Evolutionary conservation across 23 tunicate species (phyloP).

Genomic region (Diplosoma virens): DNA sequence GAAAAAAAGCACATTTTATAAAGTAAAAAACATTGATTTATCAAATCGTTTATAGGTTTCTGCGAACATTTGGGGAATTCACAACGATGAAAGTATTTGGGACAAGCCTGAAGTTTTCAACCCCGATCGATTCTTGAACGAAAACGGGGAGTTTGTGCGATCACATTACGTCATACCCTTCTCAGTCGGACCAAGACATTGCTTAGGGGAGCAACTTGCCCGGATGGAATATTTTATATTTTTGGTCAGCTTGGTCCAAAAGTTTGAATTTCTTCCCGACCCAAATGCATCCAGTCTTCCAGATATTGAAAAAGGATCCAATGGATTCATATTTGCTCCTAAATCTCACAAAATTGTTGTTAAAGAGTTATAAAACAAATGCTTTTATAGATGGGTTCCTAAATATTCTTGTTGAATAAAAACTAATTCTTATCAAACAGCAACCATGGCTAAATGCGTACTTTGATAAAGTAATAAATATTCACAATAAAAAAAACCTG

Average conservation of each 20-base stretch:
- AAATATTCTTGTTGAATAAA: too few relatives aligned
- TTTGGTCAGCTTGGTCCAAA: background rate
- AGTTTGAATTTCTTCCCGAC: constrained; percentile 6
- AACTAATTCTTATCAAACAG: too few relatives aligned
- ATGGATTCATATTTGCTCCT: background rate
- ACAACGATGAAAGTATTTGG: constrained; percentile 14
- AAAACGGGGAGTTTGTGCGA: constrained; percentile 2
- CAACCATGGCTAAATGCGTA: too few relatives aligned
- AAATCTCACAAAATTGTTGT: background rate
- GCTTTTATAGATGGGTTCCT: too few relatives aligned
- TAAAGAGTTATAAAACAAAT: constrained; percentile 8
- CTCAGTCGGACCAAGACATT: constrained; percentile 2
- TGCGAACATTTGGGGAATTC: background rate
- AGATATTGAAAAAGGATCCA: constrained; percentile 6
- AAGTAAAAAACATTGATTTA: too few relatives aligned
- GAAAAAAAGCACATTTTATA: too few relatives aligned
- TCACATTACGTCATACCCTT: background rate
- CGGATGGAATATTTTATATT: constrained; percentile 2
- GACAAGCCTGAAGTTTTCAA: background rate
- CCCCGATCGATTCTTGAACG: constrained; percentile 7
- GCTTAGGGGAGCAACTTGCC: constrained; percentile 18
- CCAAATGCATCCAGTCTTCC: background rate
- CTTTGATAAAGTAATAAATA: too few relatives aligned
- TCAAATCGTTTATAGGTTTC: constrained; percentile 2
- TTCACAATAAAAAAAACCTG: too few relatives aligned